Evolutionary conservation across 2,113 vertebrate species (phyloP), one percentile per base, ranked within the genome.

Genomic region (Psophia crepitans): DNA sequence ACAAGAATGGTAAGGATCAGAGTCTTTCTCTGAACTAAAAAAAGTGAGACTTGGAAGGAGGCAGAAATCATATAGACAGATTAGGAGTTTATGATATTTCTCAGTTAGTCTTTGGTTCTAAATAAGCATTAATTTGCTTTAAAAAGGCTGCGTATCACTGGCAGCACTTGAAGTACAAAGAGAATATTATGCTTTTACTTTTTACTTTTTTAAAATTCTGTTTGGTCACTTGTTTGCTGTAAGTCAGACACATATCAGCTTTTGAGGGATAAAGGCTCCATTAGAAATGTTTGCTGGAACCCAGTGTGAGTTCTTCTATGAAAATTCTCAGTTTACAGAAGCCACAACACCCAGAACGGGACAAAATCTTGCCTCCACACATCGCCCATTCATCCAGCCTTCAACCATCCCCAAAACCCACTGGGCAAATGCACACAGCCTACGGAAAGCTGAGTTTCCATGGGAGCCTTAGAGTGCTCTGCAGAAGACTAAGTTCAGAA

Each of bases 401-500:
- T 87, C 46, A 75, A 44, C 9, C 17, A 15, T 16, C 27, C 27
- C 75, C 70, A 68, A 56, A 78, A 74, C 11, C 43, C 26, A 28
- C 0, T 3, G 17, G 14, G 41, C 41, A 2, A 7, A 12, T 0
- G 0, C 5, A 0, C 33, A 28, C 1, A 41, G 35, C 13, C 46
- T 65, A 15, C 0, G 1, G 30, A 18, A 84, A 81, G 22, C 6
- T 22, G 2, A 48, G 9, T 41, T 70, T 66, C 49, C 14, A 1
- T 18, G 2, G 15, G 6, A 85, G 5, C 11, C 16, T 73, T 35
- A 43, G 11, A 76, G 23, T 6, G 23, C 33, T 83, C 58, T 28
- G 8, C 18, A 24, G 22, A 7, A 20, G 6, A 44, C 2, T 43
- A 37, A 53, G 73, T 65, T 89, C 49, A 77, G 44, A 80, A 69